Base-by-base conservation (phyloP, 2,888 invertebrate species). In the Xylota segnis region DNA sequence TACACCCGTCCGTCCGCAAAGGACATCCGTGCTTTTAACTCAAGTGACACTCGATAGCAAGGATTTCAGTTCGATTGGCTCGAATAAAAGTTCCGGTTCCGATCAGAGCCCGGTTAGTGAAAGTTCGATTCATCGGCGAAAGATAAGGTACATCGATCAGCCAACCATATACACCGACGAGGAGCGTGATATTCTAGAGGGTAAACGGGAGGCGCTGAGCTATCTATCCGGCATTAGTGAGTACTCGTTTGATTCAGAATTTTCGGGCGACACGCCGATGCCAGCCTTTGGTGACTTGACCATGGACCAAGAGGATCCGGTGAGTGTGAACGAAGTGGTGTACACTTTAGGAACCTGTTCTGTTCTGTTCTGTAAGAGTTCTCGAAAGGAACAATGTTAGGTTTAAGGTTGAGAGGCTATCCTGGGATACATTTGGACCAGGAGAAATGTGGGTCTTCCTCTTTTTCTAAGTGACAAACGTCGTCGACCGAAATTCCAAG, bases 101-200 rank as follows among this genome's bases (percentile, higher is more conserved):
- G 89, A 90, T 5, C 89, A 87, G 27, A 90, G 88, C 72, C 88
- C 87, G 12, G 23, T 92, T 90, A 90, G 94, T 93, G 92, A 94
- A 90, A 88, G 89, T 1, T 91, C 90, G 14, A 4, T 70, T 9
- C 70, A 81, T 87, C 92, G 93, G 68, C 92, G 94, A 9, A 93
- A 94, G 18, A 93, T 94, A 74, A 93, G 93, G 52, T 94, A 94
- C 89, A 93, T 94, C 72, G 93, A 93, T 81, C 94, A 94, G 87
- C 91, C 93, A 72, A 93, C 94, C 0, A 91, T 93, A 18, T 93
- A 92, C 88, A 89, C 93, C 56, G 93, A 94, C 88, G 94, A 94
- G 90, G 94, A 94, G 52, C 70, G 92, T 89, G 91, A 93, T 91
- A 89, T 94, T 90, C 47, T 72, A 23, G 92, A 90, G 74, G 89